Base-by-base conservation (phyloP, 2,888 invertebrate species). In the Chydorus sphaericus region DNA sequence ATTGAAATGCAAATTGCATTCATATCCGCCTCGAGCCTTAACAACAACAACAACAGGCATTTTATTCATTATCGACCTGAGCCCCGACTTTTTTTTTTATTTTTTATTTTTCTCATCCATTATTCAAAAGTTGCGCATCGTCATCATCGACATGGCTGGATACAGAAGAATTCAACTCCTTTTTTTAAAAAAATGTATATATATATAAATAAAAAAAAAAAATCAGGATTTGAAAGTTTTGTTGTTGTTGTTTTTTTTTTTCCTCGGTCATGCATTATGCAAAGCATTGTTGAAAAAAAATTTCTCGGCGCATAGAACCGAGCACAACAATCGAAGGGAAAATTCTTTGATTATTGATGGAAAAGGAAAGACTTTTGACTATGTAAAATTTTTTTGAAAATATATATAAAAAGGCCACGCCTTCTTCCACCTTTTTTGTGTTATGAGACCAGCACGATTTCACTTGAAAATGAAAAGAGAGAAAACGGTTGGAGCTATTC, bases 101-200 rank as follows among this genome's bases (percentile, higher is more conserved):
- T 33, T 33, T 14, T 14, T 33, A 10, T 50, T 50, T 29, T 48
- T 48, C 49, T 48, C 31, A 29, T 50, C 50, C 50, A 30, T 50
- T 50, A 30, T 31, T 50, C 31, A 30, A 29, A 30, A 29, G 36
- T 28, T 50, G 50, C 50, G 20, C 50, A 50, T 31, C 50, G 20
- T 48, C 48, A 23, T 48, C 48, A 28, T 50, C 36, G n/a, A 11
- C 50, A 50, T 50, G 29, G 31, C 18, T 31, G 29, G 29, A 28
- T 50, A 29, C 29, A 29, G 29, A 29, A 30, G 28, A 28, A 50
- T 29, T n/a, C n/a, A 28, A 29, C 30, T 31, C 30, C 29, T 31
- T 50, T 50, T 30, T n/a, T 44, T 28, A 7, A 44, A 14, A 33
- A 33, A 33, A 33, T 10, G 14, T 14, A 33, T 10, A 33, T 33